A percentile compares a stretch with the other conserved stretches of the same genome.
These are phyloP conservation scores for Sula dactylatra DNA, from an alignment of 2,113 vertebrate species.

Conservation along the genomic window DNA sequence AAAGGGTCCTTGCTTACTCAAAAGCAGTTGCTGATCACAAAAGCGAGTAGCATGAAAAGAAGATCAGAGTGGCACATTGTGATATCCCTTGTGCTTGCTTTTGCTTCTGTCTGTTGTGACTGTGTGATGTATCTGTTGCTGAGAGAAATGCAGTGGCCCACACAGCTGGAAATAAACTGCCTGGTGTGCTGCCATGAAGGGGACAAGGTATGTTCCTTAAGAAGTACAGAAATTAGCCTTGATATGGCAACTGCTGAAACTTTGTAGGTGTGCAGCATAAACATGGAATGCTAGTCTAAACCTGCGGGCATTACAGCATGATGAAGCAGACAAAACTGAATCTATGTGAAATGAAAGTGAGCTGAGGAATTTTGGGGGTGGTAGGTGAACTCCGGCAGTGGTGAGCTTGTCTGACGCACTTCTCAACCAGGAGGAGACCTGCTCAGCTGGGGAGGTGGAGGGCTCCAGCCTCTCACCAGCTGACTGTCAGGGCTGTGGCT, in stretches of 20 bases:
- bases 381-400: background rate
- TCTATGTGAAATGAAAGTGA: background rate
- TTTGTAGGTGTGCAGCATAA: background rate
- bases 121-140: background rate
- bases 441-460: background rate
- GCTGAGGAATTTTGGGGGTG: background rate
- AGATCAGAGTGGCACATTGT: background rate
- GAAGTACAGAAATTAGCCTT: background rate
- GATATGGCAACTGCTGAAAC: background rate
- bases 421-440: background rate
- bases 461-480: background rate
- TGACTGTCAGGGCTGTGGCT: background rate
- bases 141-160: background rate
- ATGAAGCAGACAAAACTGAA: background rate
- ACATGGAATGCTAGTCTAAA: background rate
- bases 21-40: background rate
- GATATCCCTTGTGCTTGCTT: background rate
- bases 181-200: background rate
- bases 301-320: background rate
- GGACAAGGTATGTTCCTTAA: background rate
- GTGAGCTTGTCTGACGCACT: background rate
- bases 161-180: background rate
- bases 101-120: background rate
- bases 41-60: background rate
- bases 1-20: background rate